Base-by-base conservation (phyloP, 1,140 invertebrate genomes). In the Cepaea nemoralis region DNA sequence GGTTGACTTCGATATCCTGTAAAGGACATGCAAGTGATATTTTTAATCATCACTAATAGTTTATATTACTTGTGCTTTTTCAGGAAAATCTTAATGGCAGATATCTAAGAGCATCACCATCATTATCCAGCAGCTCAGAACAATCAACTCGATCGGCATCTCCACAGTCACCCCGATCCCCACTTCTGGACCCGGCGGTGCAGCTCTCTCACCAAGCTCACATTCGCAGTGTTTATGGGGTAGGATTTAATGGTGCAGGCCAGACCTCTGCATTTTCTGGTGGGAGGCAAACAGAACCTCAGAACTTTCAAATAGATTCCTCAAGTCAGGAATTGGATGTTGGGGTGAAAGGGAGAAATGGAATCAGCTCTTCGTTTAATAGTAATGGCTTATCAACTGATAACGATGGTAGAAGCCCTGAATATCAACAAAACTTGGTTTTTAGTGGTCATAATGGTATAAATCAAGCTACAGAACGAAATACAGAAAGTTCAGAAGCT, bases 221-320 rank as follows among this genome's bases (percentile, higher is more conserved):
- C 73, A 89, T 90, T 45, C 84, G 86, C 22, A 85, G 75, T 59
- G 88, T 89, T 85, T 90, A 90, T 40, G 86, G 86, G 16, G 59
- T 63, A 31, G 59, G 59, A 6, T 81, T 83, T 63, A 80, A 71
- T 27, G 42, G 19, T 67, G 82, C 16, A 48, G 75, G 24, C 22
- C 59, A 75, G 73, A 75, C 6, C 27, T 19, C 31, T 48, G n/a
- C n/a, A 27, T 22, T 33, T 50, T 48, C 27, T 31, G 59, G 6
- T 22, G n/a, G 27, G 59, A 16, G 19, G 27, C 59, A 63, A 31
- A 6, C 22, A 16, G 27, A 10, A 27, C 33, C 59, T 2, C 10
- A 63, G 59, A 63, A 6, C 59, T 63, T 19, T 31, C 59, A 27
- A 63, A 5, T 55, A 55, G 50, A 55, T 22, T 55, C 50, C 24